Percentiles rank a stretch among this genome's conserved stretches.
These are phyloP conservation scores for Volucella bombylans DNA, from an alignment of 2,888 invertebrate species.

Conservation along the genomic window DNA sequence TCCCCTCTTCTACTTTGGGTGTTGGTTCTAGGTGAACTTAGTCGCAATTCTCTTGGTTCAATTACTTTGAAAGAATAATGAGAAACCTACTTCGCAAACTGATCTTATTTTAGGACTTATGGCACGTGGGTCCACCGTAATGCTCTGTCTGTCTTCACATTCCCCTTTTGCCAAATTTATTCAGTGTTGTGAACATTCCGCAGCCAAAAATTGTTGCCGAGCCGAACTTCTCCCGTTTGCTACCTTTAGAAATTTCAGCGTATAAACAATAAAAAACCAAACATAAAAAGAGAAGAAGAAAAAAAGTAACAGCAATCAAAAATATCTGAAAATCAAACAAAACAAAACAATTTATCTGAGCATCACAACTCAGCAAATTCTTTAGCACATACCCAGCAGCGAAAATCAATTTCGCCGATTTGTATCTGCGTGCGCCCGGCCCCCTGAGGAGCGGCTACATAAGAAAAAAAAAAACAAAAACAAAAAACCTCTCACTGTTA, in stretches of 20 bases:
- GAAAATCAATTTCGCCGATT: slow-evolving; percentile 48
- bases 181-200: not conserved
- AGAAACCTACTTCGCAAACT: too few relatives aligned
- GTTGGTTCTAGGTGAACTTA: too few relatives aligned
- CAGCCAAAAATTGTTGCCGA: slow-evolving; percentile 29
- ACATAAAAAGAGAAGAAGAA: not conserved
- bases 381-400: slow-evolving; percentile 52
- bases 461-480: not conserved
- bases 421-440: not conserved
- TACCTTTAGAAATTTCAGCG: slow-evolving; percentile 11
- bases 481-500: not conserved
- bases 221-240: slow-evolving; percentile 7
- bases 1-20: too few relatives aligned
- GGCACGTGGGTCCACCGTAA: too few relatives aligned
- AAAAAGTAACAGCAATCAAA: not conserved
- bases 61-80: too few relatives aligned
- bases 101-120: too few relatives aligned
- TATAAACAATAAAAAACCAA: slow-evolving; percentile 12
- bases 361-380: slow-evolving; percentile 57
- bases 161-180: too few relatives aligned
- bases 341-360: slow-evolving; percentile 51
- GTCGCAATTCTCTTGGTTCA: too few relatives aligned
- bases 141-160: too few relatives aligned
- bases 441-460: not conserved
- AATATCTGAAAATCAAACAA: slow-evolving; percentile 1